Percentiles rank a stretch among this genome's conserved stretches.
These are phyloP conservation scores for Synanthedon myopaeformis DNA, from an alignment of 2,888 invertebrate genomes.

Conservation along the genomic window DNA sequence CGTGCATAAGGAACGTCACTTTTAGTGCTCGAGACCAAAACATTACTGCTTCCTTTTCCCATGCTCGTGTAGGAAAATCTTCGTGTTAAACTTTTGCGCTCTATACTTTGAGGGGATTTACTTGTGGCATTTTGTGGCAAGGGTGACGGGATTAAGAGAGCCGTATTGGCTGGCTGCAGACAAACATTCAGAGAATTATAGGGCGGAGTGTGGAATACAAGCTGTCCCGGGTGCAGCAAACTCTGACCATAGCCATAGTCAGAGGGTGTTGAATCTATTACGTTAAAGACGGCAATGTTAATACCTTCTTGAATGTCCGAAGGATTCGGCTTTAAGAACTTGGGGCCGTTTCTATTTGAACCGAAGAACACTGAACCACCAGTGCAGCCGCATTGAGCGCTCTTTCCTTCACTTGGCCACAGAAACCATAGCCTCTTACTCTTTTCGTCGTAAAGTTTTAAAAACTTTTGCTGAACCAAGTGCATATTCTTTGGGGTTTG, in stretches of 20 bases:
- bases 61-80: constrained; percentile 63
- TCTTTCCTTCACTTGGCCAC: constrained; percentile 83
- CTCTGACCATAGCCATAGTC: constrained; percentile 96
- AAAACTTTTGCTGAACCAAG: constrained; percentile 83
- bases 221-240: constrained; percentile 85
- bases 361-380: constrained; percentile 97
- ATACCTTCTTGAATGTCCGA: constrained; percentile 85
- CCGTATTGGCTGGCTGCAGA: constrained; percentile 74
- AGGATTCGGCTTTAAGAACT: constrained; percentile 87
- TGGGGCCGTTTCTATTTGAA: constrained; percentile 86
- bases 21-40: constrained; percentile 54
- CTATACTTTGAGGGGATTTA: constrained; percentile 50
- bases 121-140: constrained; percentile 42
- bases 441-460: constrained; percentile 85
- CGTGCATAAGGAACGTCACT: constrained; percentile 85
- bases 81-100: constrained; percentile 55
- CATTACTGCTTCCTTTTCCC: constrained; percentile 54
- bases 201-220: constrained; percentile 92
- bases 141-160: constrained; percentile 54
- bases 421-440: constrained; percentile 93
- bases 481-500: constrained; percentile 82
- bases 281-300: constrained; percentile 83
- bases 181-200: constrained; percentile 84
- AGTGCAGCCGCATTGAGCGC: constrained; percentile 90
- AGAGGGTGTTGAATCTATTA: constrained; percentile 76